These are phyloP conservation scores for Microctenopoma lineatum DNA, from an alignment of 2,797 vertebrate species.

Conservation along the genomic window DNA sequence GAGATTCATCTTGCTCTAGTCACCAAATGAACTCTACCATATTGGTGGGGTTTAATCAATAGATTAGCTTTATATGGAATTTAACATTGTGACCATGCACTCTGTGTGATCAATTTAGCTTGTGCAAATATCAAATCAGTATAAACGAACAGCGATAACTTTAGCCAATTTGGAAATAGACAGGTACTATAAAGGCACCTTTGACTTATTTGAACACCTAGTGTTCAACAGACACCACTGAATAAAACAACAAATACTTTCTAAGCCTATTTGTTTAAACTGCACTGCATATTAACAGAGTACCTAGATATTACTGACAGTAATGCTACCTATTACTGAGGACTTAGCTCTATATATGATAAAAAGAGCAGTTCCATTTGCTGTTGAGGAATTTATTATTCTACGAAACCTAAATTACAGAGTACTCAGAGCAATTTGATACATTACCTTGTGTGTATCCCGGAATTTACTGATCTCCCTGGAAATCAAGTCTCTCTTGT, in stretches of 20 bases:
- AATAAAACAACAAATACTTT: slow-evolving; percentile 24
- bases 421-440: slow-evolving; percentile 66
- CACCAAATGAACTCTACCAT: slow-evolving; percentile 99
- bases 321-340: slow-evolving; percentile 9
- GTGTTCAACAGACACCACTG: slow-evolving; percentile 4
- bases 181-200: slow-evolving; percentile 25
- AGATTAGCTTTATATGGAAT: slow-evolving; percentile 99
- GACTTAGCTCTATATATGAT: slow-evolving; percentile 17
- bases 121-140: slow-evolving; percentile 62
- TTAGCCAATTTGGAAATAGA: slow-evolving; percentile 37
- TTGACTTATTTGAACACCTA: slow-evolving; percentile 20
- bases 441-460: slow-evolving; percentile 99
- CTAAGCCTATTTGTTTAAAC: slow-evolving; percentile 15
- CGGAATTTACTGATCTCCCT: slow-evolving; percentile 99
- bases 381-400: slow-evolving; percentile 53
- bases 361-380: slow-evolving; percentile 42
- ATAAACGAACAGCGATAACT: slow-evolving; percentile 30
- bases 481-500: slow-evolving; percentile 99
- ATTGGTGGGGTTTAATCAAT: slow-evolving; percentile 99
- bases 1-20: slow-evolving; percentile 99
- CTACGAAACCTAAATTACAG: slow-evolving; percentile 55
- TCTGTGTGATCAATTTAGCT: slow-evolving; percentile 80
- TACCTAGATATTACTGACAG: slow-evolving; percentile 11
- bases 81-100: slow-evolving; percentile 98
- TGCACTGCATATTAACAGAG: slow-evolving; percentile 20